phyloP scores from a whole-genome alignment of 2,797 vertebrate genomes.

The Craterocephalus amniculus region DNA sequence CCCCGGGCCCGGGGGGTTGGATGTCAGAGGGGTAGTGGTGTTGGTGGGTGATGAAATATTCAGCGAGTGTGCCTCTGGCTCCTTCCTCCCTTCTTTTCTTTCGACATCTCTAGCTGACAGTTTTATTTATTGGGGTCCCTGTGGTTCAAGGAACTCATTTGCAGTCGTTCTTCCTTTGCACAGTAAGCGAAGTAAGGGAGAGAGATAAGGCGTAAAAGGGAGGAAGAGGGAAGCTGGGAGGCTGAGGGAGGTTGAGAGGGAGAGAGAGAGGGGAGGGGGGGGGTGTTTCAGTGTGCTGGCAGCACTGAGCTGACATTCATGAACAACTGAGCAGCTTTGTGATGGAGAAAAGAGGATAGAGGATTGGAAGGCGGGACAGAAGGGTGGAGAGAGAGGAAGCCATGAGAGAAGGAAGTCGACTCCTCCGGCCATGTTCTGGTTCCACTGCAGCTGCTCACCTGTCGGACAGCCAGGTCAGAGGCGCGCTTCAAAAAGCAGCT shows the following conservation, averaged over 20 bases:
- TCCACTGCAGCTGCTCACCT: slow-evolving; percentile 54
- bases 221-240: slow-evolving; percentile 57
- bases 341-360: slow-evolving; percentile 69
- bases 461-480: slow-evolving; percentile 48
- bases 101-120: slow-evolving; percentile 83
- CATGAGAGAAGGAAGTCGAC: slow-evolving; percentile 52
- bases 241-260: slow-evolving; percentile 38
- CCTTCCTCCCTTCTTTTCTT: slow-evolving; percentile 59
- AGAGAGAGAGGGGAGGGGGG: slow-evolving; percentile 37
- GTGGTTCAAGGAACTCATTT: slow-evolving; percentile 87
- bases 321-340: slow-evolving; percentile 80
- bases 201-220: slow-evolving; percentile 70
- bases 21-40: slow-evolving; percentile 72
- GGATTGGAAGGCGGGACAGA: slow-evolving; percentile 57
- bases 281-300: slow-evolving; percentile 63
- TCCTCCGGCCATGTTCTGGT: slow-evolving; percentile 42
- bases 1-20: slow-evolving; percentile 74
- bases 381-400: slow-evolving; percentile 60
- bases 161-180: slow-evolving; percentile 82
- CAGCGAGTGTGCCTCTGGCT: slow-evolving; percentile 83
- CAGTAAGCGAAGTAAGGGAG: slow-evolving; percentile 76
- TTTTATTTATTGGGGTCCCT: slow-evolving; percentile 85
- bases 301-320: slow-evolving; percentile 79
- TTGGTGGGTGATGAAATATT: slow-evolving; percentile 86
- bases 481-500: slow-evolving; percentile 54